Conservation (phyloP, 1,140 invertebrate genomes). For the Papilio helenus region DNA sequence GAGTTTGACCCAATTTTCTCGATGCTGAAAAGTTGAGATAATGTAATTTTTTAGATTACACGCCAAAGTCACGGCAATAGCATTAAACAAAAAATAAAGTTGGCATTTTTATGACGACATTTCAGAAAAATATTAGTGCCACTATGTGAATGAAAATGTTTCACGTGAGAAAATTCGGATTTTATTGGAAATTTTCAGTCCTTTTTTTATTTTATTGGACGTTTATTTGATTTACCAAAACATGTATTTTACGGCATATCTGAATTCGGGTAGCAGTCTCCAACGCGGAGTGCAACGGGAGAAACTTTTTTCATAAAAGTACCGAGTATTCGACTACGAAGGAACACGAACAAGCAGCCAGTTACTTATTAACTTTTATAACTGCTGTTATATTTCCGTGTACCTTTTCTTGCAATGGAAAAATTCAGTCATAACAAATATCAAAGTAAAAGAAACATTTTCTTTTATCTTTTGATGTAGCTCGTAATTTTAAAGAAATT, state of each 20-base stretch:
- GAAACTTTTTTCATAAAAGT: constrained; percentile 76
- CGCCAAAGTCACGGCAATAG: constrained; percentile 30
- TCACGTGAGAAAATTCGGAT: background rate
- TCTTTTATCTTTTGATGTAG: no score
- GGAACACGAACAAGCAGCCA: constrained; percentile 69
- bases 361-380: constrained; percentile 79
- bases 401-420: constrained; percentile 37
- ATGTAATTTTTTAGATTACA: constrained; percentile 31
- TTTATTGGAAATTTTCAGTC: background rate
- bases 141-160: background rate
- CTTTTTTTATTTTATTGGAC: background rate
- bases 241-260: constrained; percentile 49
- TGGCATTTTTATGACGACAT: constrained; percentile 16
- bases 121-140: constrained; percentile 20
- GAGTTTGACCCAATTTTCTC: constrained; percentile 28
- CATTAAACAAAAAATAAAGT: constrained; percentile 34
- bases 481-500: no score
- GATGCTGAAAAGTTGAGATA: constrained; percentile 26
- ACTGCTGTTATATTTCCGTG: constrained; percentile 54
- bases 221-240: constrained; percentile 3
- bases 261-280: constrained; percentile 56
- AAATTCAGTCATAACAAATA: constrained; percentile 33
- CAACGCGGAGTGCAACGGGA: constrained; percentile 58
- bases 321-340: constrained; percentile 64
- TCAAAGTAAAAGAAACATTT: background rate